A percentile compares a stretch with the other conserved stretches of the same genome.
Evolutionary conservation across 2,113 vertebrate species (phyloP).

Genomic region (Pachypanchax playfairii): DNA sequence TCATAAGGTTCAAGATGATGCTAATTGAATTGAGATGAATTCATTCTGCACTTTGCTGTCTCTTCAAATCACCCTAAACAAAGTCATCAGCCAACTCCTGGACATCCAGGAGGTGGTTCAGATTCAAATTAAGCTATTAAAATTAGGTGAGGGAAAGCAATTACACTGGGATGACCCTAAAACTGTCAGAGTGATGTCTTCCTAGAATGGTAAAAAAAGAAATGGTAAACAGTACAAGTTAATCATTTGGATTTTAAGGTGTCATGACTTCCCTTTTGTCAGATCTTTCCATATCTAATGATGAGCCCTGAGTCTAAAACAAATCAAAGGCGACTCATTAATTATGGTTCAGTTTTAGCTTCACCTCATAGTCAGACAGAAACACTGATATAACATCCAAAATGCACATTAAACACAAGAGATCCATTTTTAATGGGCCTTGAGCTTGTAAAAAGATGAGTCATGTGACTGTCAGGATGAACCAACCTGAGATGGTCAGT

Average conservation of each 20-base stretch:
- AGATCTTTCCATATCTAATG: constrained; percentile 47
- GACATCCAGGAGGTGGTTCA: constrained; percentile 78
- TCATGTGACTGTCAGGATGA: no score
- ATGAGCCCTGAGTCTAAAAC: constrained; percentile 56
- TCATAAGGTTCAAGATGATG: constrained; percentile 98
- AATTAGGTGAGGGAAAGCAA: constrained; percentile 86
- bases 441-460: no score
- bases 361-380: constrained; percentile 41
- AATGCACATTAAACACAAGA: constrained; percentile 47
- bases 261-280: constrained; percentile 35
- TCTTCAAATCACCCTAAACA: constrained; percentile 95
- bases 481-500: no score
- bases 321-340: constrained; percentile 73
- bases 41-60: constrained; percentile 96
- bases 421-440: constrained; percentile 1
- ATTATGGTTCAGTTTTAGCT: constrained; percentile 75
- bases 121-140: constrained; percentile 89
- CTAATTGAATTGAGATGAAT: constrained; percentile 98
- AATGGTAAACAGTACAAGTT: constrained; percentile 31
- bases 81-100: constrained; percentile 88
- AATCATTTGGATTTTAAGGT: constrained; percentile 40
- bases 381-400: constrained; percentile 57
- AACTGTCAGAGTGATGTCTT: constrained; percentile 84
- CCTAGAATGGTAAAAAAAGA: constrained; percentile 79
- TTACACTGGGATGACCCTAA: constrained; percentile 89